These are phyloP conservation scores for Lagorchestes hirsutus DNA, from an alignment of 2,797 vertebrate species.

Conservation along the genomic window DNA sequence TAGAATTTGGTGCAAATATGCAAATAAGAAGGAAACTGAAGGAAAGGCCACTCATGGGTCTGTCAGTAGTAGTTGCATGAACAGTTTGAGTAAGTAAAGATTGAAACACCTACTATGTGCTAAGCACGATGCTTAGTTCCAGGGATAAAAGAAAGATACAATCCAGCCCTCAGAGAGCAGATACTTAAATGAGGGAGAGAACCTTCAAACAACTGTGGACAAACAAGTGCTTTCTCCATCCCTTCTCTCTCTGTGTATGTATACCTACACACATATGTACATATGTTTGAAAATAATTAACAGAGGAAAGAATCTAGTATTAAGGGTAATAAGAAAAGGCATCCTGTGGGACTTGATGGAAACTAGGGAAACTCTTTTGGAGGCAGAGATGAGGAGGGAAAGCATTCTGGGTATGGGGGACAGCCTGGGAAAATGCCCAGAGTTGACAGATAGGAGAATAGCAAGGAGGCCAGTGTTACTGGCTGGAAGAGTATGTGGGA, in stretches of 20 bases:
- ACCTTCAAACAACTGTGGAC: neutral
- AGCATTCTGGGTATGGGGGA: neutral
- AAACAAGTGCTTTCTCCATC: slow-evolving; percentile 64
- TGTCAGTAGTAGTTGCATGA: neutral
- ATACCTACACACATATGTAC: neutral
- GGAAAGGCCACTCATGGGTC: neutral
- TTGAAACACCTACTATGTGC: slow-evolving; percentile 45
- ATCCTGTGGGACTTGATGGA: neutral
- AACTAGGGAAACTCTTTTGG: neutral
- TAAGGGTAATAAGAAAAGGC: neutral
- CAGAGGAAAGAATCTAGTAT: neutral
- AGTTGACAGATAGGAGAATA: neutral
- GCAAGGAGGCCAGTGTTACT: neutral
- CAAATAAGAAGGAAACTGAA: slow-evolving; percentile 29
- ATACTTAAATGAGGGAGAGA: slow-evolving; percentile 3
- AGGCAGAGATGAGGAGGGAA: neutral
- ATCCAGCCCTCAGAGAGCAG: neutral
- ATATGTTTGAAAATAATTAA: neutral
- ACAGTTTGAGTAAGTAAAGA: neutral
- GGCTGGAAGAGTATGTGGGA: neutral
- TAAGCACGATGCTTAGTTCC: neutral
- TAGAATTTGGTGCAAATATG: slow-evolving; percentile 29
- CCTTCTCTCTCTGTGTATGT: slow-evolving; percentile 71
- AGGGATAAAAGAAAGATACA: neutral
- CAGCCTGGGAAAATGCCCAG: too few species aligned